Percentiles rank a stretch among this genome's conserved stretches.
Conservation (phyloP, 2,113 vertebrate species). For the Bambusicola thoracicus region DNA sequence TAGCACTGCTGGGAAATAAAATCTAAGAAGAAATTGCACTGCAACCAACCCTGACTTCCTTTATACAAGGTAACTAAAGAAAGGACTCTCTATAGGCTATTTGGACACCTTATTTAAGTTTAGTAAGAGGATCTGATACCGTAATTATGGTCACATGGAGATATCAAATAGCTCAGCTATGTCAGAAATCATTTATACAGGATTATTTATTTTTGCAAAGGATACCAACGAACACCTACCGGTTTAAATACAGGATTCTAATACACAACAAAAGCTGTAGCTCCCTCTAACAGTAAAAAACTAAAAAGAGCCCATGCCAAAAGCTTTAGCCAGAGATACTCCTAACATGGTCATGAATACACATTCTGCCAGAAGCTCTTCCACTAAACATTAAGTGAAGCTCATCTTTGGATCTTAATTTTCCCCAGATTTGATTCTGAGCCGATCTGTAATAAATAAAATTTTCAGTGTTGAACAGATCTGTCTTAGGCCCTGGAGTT, state of each 20-base stretch:
- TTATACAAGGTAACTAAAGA: neutral
- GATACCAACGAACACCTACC: neutral
- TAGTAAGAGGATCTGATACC: constrained; percentile 34
- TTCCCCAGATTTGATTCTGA: neutral
- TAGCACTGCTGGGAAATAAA: constrained; percentile 52
- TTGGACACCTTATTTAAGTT: constrained; percentile 55
- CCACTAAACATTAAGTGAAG: neutral
- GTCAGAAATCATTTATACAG: neutral
- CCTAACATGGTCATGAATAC: neutral
- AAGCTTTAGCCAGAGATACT: neutral
- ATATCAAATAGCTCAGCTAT: neutral
- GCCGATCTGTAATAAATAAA: neutral
- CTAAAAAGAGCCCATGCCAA: neutral
- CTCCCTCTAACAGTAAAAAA: neutral
- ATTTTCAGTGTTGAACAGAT: neutral
- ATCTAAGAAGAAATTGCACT: constrained; percentile 23
- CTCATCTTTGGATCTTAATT: neutral
- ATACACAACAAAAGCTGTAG: neutral
- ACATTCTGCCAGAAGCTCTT: neutral
- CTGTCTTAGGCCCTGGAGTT: neutral
- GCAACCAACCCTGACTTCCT: constrained; percentile 37
- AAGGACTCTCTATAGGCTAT: constrained; percentile 41
- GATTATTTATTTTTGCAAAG: neutral
- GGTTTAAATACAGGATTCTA: neutral
- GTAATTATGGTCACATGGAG: neutral